Conservation (phyloP, 2,797 vertebrate genomes). For the Sebastes nivosus region DNA sequence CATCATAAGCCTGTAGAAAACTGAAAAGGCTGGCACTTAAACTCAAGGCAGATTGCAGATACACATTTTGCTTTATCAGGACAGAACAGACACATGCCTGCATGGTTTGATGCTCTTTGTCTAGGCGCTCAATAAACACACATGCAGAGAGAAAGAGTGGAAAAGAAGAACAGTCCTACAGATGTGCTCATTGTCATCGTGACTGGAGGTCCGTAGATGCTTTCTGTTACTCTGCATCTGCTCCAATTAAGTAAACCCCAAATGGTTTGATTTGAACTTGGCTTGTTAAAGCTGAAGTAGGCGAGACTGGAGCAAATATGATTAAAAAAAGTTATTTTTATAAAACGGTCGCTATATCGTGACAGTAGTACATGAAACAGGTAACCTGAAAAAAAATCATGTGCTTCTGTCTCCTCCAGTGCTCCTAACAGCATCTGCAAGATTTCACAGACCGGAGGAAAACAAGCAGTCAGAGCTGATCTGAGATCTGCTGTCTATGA, state of each 20-base stretch:
- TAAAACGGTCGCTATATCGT: too few species aligned
- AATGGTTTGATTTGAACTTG: conserved; percentile 4
- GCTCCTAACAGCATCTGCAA: too few species aligned
- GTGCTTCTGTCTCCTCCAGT: too few species aligned
- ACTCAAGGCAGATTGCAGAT: neutral
- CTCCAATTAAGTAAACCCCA: neutral
- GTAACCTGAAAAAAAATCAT: too few species aligned
- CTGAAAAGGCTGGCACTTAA: neutral
- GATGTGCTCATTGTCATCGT: neutral
- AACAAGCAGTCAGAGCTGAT: too few species aligned
- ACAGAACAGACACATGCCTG: conserved; percentile 2
- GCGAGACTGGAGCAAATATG: too few species aligned
- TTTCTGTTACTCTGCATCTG: conserved; percentile 4
- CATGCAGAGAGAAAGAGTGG: neutral
- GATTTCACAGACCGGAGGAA: too few species aligned
- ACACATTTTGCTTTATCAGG: conserved; percentile 18
- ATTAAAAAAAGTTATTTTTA: too few species aligned
- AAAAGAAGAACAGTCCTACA: neutral
- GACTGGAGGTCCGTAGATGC: neutral
- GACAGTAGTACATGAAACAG: too few species aligned
- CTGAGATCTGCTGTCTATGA: too few species aligned
- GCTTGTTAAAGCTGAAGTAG: neutral
- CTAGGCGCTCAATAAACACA: conserved; percentile 13
- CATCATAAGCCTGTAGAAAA: neutral
- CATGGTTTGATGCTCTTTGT: conserved; percentile 13